Evolutionary conservation across 2,113 vertebrate genomes (phyloP), one percentile per base, ranked within the genome.

Genomic region (Bungarus multicinctus): DNA sequence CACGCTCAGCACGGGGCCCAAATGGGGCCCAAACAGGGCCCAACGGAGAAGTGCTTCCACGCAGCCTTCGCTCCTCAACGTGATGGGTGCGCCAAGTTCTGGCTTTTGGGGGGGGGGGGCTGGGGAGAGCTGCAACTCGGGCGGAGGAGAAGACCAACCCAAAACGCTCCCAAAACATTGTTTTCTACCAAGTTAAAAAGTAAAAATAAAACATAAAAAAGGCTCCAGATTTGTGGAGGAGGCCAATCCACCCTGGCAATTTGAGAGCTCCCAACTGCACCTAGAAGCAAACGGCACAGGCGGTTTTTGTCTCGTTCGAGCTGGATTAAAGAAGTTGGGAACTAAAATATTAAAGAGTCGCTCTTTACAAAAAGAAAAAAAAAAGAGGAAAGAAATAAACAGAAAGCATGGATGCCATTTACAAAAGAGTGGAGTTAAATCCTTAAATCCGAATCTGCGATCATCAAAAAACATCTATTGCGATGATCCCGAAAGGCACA

Each of bases 401-500:
- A 58, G 23, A 60, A 60, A 60, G 25, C 97, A 98, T 97, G 97
- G 97, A 97, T 97, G 97, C 97, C 88, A 97, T 97, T 98, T 97
- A 97, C 97, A 98, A 98, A 97, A 98, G 97, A 97, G 96, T 96
- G 94, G 95, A 97, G 96, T 95, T 97, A 94, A 96, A 97, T 98
- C 96, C 74, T 97, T 97, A 60, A 60, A 10, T 95, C 94, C 97
- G 96, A 60, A 97, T 97, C 96, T 96, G 97, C 96, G 95, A 94
- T 95, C 95, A 94, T 95, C 69, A 6, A 57, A 57, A 60, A 81
- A 93, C 53, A 94, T 95, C 96, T 94, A 97, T 97, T 95, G 95
- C 96, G 97, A 97, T 98, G 96, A 98, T 97, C 97, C 97, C 97
- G 98, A 89, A 98, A 98, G 98, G 98, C 98, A 98, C 98, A 96